Conservation (phyloP, 2,113 vertebrate genomes). For the Marmota flaviventris region DNA sequence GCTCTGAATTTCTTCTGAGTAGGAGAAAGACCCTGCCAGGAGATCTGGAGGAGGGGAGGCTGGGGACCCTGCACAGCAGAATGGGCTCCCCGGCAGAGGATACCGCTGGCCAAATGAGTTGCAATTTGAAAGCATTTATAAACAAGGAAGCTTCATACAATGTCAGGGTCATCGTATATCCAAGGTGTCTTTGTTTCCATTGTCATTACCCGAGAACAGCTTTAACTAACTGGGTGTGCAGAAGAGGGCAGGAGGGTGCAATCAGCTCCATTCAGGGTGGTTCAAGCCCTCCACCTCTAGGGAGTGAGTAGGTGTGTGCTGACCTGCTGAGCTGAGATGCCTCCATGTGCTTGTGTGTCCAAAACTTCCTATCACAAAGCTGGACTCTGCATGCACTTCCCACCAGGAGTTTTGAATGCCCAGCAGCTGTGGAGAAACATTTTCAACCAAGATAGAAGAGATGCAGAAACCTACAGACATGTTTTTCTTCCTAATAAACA, state of each 20-base stretch:
- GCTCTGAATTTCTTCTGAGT: background rate
- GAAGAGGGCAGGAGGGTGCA: background rate
- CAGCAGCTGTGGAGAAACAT: slow-evolving; percentile 51
- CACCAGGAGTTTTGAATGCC: background rate
- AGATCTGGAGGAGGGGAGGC: background rate
- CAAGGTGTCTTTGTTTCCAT: background rate
- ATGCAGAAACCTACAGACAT: background rate
- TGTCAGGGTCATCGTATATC: accelerated
- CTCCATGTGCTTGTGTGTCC: accelerated
- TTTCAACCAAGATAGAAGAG: slow-evolving; percentile 41
- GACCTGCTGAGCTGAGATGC: background rate
- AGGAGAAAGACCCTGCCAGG: background rate
- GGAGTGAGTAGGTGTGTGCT: background rate
- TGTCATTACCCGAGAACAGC: background rate
- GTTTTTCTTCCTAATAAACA: slow-evolving; percentile 65
- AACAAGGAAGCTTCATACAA: too few relatives aligned
- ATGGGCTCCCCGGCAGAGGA: too few relatives aligned
- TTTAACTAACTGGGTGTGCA: background rate
- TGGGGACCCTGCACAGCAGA: too few relatives aligned
- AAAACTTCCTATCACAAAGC: background rate
- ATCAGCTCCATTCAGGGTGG: background rate
- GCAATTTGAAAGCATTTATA: too few relatives aligned
- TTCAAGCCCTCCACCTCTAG: background rate
- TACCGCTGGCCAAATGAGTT: too few relatives aligned
- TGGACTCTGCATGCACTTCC: background rate